Percentiles rank a stretch among this genome's conserved stretches.
These are phyloP conservation scores for Drosophila meridiana DNA, from an alignment of 2,888 invertebrate genomes.

Conservation along the genomic window DNA sequence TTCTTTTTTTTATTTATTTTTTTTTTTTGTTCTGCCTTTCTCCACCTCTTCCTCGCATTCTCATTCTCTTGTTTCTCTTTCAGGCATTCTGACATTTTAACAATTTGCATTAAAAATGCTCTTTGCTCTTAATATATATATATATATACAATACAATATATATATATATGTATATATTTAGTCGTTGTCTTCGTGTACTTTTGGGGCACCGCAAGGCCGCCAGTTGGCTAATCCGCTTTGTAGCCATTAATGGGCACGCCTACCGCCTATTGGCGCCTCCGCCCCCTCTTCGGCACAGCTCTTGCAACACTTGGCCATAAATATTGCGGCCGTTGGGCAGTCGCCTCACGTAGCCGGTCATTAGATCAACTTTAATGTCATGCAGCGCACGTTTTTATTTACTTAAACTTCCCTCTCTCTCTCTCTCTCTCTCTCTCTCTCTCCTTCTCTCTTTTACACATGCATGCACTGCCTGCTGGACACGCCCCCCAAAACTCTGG, in stretches of 20 bases:
- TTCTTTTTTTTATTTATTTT: background rate
- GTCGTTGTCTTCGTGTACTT: conserved; percentile 1
- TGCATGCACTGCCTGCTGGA: background rate
- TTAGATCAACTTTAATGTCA: conserved; percentile 74
- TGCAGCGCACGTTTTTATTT: conserved; percentile 77
- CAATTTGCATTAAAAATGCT: conserved; percentile 63
- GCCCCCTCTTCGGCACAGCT: background rate
- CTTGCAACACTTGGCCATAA: conserved; percentile 36
- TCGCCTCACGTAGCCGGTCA: conserved; percentile 72
- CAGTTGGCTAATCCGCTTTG: conserved; percentile 65
- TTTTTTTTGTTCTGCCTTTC: background rate
- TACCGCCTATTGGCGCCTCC: background rate
- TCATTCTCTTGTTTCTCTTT: background rate
- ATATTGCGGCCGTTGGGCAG: conserved; percentile 53
- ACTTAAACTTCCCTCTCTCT: conserved; percentile 53
- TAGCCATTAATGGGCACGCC: conserved; percentile 55
- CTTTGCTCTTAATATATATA: conserved; percentile 43
- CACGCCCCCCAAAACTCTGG: conserved; percentile 33
- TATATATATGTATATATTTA: conserved; percentile 5
- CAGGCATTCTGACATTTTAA: conserved; percentile 37
- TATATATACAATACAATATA: background rate
- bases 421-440: background rate
- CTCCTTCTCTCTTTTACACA: background rate
- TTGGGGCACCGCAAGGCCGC: conserved; percentile 41
- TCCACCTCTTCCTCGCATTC: background rate